Conservation (phyloP, 2,113 vertebrate genomes). For the Myiopsitta monachus region DNA sequence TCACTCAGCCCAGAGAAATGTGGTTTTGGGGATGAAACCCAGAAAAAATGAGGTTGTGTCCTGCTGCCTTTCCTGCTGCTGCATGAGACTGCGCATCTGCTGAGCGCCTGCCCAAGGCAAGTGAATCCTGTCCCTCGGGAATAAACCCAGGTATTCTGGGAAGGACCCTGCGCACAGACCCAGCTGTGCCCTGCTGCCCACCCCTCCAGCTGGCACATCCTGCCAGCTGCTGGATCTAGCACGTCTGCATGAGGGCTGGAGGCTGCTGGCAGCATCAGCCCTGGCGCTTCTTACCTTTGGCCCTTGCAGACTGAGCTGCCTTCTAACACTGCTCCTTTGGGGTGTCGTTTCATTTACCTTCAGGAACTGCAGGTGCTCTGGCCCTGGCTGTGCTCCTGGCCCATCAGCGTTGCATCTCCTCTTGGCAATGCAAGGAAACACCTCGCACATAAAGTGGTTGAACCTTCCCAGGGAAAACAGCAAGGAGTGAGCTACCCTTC, state of each 20-base stretch:
- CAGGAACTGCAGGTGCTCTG: not conserved
- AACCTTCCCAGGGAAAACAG: not conserved
- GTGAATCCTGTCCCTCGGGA: not conserved
- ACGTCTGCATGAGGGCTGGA: not conserved
- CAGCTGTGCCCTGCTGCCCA: not conserved
- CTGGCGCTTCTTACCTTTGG: not conserved
- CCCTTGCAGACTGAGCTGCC: not conserved
- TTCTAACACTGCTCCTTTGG: not conserved
- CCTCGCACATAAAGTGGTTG: fast-evolving
- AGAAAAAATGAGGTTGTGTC: not conserved
- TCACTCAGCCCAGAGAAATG: not conserved
- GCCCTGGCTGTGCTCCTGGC: not conserved
- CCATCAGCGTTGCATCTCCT: not conserved
- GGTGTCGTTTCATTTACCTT: not conserved
- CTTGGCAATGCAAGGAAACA: not conserved
- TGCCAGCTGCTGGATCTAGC: not conserved
- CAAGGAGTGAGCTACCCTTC: not conserved
- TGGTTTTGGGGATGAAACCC: not conserved
- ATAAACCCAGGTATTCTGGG: not conserved
- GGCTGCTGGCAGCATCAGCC: not conserved
- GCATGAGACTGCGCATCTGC: not conserved
- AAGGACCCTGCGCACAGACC: fast-evolving
- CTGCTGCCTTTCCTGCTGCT: not conserved
- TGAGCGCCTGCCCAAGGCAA: not conserved
- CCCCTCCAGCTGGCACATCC: not conserved